Evolutionary conservation across 2,797 vertebrate species (phyloP).

Genomic region (Labroides dimidiatus): DNA sequence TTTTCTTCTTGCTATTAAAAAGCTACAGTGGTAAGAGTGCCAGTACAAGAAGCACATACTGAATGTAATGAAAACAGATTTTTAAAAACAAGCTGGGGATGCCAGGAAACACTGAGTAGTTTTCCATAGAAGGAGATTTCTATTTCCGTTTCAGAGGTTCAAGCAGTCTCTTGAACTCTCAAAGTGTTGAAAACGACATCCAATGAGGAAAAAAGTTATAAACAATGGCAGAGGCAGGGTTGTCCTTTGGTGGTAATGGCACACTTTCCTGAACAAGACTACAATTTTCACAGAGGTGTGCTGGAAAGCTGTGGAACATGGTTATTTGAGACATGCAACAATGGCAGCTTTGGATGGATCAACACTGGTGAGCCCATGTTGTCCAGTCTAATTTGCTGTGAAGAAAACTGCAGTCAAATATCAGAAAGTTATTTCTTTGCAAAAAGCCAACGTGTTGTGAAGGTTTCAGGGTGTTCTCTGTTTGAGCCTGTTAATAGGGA

Average conservation of each 20-base stretch:
- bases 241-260: not conserved
- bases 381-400: not conserved
- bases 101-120: slow-evolving; percentile 3
- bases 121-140: slow-evolving; percentile 11
- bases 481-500: too few relatives aligned
- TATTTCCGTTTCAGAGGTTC: not conserved
- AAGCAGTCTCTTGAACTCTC: not conserved
- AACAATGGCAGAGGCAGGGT: too few relatives aligned
- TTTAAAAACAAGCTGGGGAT: not conserved
- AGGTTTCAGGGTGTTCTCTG: too few relatives aligned
- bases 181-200: slow-evolving; percentile 5
- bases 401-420: too few relatives aligned
- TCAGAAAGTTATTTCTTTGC: too few relatives aligned
- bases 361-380: not conserved
- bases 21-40: not conserved
- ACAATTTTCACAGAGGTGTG: too few relatives aligned
- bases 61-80: slow-evolving; percentile 12
- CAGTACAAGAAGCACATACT: not conserved
- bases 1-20: too few relatives aligned
- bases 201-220: not conserved
- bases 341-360: slow-evolving; percentile 6
- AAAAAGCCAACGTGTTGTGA: not conserved
- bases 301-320: not conserved
- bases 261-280: too few relatives aligned
- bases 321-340: not conserved